A percentile compares a stretch with the other conserved stretches of the same genome.
Evolutionary conservation across 2,888 invertebrate species (phyloP).

Genomic region (Chaitophorus viminalis): DNA sequence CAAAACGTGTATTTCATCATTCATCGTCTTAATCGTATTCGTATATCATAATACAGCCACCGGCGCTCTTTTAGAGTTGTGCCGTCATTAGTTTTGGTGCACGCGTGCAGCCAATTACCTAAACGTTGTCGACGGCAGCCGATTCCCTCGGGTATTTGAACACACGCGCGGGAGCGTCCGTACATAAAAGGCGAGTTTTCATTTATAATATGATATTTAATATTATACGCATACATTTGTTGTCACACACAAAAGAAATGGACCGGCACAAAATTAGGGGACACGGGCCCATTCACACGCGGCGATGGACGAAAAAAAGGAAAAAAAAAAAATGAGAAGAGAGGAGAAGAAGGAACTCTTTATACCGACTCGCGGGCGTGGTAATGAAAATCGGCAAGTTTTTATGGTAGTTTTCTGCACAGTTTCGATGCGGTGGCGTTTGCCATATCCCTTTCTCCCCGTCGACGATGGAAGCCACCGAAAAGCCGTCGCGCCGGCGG

Average conservation of each 20-base stretch:
- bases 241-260: too few relatives aligned
- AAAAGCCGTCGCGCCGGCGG: neutral
- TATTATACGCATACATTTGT: neutral
- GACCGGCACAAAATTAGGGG: too few relatives aligned
- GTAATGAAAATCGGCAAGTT: too few relatives aligned
- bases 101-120: slow-evolving; percentile 17
- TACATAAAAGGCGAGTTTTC: neutral
- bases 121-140: neutral
- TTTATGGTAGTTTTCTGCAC: too few relatives aligned
- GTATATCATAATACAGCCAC: too few relatives aligned
- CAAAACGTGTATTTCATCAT: too few relatives aligned
- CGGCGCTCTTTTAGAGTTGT: too few relatives aligned
- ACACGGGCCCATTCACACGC: too few relatives aligned
- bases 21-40: too few relatives aligned
- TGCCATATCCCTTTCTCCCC: neutral
- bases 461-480: neutral
- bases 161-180: neutral
- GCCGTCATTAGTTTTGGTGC: neutral
- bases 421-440: neutral
- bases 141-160: slow-evolving; percentile 10
- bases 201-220: neutral
- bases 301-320: neutral
- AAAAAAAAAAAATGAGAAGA: neutral
- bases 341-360: neutral
- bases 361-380: too few relatives aligned